A percentile compares a stretch with the other conserved stretches of the same genome.
phyloP scores from a whole-genome alignment of 2,888 invertebrate genomes.

The Caenorhabditis doughertyi region DNA sequence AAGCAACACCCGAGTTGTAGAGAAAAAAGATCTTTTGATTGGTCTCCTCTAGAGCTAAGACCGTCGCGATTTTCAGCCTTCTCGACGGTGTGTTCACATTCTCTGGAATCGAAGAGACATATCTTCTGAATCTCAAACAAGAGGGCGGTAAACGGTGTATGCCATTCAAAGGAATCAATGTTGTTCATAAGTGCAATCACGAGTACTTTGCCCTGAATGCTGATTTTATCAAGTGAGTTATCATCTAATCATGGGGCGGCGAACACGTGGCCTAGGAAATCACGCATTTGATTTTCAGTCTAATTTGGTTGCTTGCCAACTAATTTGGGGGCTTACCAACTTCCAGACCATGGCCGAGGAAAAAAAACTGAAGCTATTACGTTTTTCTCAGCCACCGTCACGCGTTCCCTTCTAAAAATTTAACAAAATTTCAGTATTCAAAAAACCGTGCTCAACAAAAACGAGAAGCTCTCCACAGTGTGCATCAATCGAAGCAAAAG shows the following conservation, averaged over 20 bases:
- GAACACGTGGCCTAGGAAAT: too few relatives aligned
- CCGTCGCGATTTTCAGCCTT: slow-evolving; percentile 11
- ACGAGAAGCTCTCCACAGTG: neutral
- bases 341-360: too few relatives aligned
- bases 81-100: slow-evolving; percentile 50
- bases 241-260: too few relatives aligned
- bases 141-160: neutral
- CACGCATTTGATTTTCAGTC: too few relatives aligned
- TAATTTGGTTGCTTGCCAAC: too few relatives aligned
- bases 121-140: neutral
- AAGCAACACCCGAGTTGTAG: too few relatives aligned
- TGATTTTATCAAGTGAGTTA: slow-evolving; percentile 31
- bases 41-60: neutral
- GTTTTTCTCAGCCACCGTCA: neutral
- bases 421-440: slow-evolving; percentile 35
- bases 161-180: slow-evolving; percentile 42
- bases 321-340: too few relatives aligned
- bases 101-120: slow-evolving; percentile 19
- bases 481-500: neutral
- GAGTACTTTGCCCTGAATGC: slow-evolving; percentile 44
- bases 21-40: too few relatives aligned
- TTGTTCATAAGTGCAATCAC: slow-evolving; percentile 32
- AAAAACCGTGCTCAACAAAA: slow-evolving; percentile 1
- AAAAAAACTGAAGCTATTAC: too few relatives aligned
- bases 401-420: too few relatives aligned